Percentiles rank a stretch among this genome's conserved stretches.
Evolutionary conservation across 1,140 invertebrate genomes (phyloP).

Genomic region (Anadara kagoshimensis): DNA sequence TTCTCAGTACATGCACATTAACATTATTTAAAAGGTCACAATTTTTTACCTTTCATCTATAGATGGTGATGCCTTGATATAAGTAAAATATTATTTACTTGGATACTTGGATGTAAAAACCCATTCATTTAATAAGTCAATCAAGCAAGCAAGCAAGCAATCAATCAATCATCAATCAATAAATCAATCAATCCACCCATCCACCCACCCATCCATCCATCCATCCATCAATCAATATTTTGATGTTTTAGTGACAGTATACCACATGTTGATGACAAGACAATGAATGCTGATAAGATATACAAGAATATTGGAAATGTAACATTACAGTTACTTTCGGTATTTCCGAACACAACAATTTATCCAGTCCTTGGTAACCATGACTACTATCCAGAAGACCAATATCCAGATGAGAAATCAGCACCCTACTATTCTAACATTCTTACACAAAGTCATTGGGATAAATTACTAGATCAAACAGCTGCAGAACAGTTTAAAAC

Average conservation of each 20-base stretch:
- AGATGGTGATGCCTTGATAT: too few relatives aligned
- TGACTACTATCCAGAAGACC: conserved; percentile 69
- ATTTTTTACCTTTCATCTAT: too few relatives aligned
- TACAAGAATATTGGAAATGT: conserved; percentile 63
- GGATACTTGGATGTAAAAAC: too few relatives aligned
- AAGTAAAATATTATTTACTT: too few relatives aligned
- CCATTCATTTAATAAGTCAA: too few relatives aligned
- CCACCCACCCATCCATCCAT: not conserved
- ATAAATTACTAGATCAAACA: conserved; percentile 36
- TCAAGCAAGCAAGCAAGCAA: too few relatives aligned
- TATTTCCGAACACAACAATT: conserved; percentile 68
- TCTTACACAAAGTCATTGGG: conserved; percentile 64
- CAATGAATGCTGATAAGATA: conserved; percentile 57
- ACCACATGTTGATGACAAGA: conserved; percentile 65
- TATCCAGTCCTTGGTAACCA: conserved; percentile 74
- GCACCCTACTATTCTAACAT: conserved; percentile 65
- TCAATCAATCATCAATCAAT: too few relatives aligned
- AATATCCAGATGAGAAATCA: conserved; percentile 31
- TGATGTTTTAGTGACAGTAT: conserved; percentile 69
- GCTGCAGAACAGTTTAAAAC: conserved; percentile 47
- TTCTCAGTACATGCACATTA: too few relatives aligned
- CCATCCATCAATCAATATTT: not conserved
- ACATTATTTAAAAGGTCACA: too few relatives aligned
- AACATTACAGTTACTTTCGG: conserved; percentile 56
- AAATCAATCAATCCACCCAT: not conserved